Conservation (phyloP, 1,140 invertebrate genomes). For the Lepidurus apus region DNA sequence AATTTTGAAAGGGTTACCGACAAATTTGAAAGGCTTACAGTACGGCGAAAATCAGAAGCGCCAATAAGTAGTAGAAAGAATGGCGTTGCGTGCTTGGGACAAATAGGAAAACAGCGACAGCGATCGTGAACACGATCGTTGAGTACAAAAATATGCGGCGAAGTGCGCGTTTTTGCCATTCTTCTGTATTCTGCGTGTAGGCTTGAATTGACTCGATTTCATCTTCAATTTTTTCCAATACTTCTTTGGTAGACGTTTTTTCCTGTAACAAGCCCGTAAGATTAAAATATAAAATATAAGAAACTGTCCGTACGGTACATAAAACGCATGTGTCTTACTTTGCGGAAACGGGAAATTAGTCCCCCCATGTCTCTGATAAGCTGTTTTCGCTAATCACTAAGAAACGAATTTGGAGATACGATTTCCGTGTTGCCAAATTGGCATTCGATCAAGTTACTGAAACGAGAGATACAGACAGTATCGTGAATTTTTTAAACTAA, state of each 20-base stretch:
- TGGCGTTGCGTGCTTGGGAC: slow-evolving; percentile 58
- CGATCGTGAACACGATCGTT: slow-evolving; percentile 68
- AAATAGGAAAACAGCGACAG: slow-evolving; percentile 64
- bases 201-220: slow-evolving; percentile 74
- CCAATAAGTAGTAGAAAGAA: slow-evolving; percentile 62
- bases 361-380: background rate
- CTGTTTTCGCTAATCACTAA: background rate
- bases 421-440: background rate
- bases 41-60: slow-evolving; percentile 66
- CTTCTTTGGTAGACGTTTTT: slow-evolving; percentile 67
- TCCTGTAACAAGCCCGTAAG: slow-evolving; percentile 55
- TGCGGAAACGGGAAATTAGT: background rate
- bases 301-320: slow-evolving; percentile 20
- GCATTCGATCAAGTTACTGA: background rate
- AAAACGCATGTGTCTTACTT: background rate
- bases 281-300: no score
- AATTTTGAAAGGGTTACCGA: slow-evolving; percentile 4
- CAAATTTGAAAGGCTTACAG: slow-evolving; percentile 58
- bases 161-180: slow-evolving; percentile 69
- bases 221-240: slow-evolving; percentile 64
- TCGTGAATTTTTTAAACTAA: background rate
- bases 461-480: background rate
- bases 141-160: slow-evolving; percentile 72
- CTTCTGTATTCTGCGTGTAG: slow-evolving; percentile 69
- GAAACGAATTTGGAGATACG: background rate